These are phyloP conservation scores for Petrocephalus microphthalmus DNA, from an alignment of 2,113 vertebrate genomes.

Conservation along the genomic window DNA sequence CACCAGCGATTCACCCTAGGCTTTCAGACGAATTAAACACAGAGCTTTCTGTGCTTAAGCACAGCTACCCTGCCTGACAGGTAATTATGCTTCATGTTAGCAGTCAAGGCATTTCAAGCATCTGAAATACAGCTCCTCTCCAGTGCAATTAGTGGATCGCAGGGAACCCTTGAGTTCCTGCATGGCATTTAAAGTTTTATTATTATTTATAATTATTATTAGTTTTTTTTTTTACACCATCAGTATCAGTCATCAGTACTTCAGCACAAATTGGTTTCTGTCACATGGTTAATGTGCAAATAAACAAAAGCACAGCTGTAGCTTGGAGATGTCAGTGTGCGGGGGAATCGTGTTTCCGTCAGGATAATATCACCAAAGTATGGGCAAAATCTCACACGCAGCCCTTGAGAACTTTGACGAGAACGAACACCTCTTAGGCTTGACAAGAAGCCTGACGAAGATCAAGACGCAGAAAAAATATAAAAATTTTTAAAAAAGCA, in stretches of 20 bases:
- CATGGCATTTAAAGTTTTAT: not conserved
- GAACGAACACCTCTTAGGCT: not conserved
- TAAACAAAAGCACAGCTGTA: not conserved
- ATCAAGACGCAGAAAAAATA: not conserved
- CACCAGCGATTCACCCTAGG: not conserved
- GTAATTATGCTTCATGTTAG: conserved; percentile 1
- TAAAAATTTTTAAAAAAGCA: too few species aligned
- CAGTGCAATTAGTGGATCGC: not conserved
- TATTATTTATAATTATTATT: not conserved
- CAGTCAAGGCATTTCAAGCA: not conserved
- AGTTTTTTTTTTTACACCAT: not conserved
- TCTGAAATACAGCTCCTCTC: not conserved
- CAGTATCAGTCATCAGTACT: not conserved
- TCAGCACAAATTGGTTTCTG: not conserved
- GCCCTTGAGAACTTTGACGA: not conserved
- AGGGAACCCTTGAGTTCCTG: not conserved
- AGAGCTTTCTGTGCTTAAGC: not conserved
- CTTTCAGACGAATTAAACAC: not conserved
- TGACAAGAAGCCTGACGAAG: not conserved
- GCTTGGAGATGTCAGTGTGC: too few species aligned
- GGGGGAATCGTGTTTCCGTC: not conserved
- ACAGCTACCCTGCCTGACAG: not conserved
- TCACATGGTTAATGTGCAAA: not conserved
- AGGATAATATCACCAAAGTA: not conserved
- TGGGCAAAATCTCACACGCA: not conserved